Conservation (phyloP, 1,140 invertebrate species). For the Drosophila parvula region DNA sequence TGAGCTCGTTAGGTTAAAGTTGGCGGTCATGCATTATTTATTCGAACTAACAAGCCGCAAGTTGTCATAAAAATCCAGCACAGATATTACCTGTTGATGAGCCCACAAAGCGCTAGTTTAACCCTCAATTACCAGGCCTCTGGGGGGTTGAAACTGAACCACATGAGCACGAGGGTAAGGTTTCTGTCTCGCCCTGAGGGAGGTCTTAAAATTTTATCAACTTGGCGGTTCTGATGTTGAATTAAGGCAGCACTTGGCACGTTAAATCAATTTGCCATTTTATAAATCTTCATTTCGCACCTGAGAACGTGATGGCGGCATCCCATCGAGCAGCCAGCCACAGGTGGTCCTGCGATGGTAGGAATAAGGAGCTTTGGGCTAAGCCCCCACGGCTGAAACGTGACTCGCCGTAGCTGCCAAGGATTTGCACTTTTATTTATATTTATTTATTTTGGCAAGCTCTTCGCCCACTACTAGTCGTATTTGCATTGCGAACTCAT, state of each 20-base stretch:
- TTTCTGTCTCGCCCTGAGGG: constrained; percentile 29
- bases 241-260: constrained; percentile 75
- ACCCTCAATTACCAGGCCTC: constrained; percentile 72
- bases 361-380: constrained; percentile 32
- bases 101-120: constrained; percentile 60
- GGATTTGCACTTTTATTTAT: constrained; percentile 67
- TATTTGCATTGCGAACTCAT: constrained; percentile 64
- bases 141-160: constrained; percentile 70
- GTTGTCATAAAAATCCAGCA: constrained; percentile 74
- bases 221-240: constrained; percentile 19
- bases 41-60: constrained; percentile 70
- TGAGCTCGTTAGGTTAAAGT: constrained; percentile 15
- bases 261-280: constrained; percentile 79
- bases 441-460: constrained; percentile 53
- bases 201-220: constrained; percentile 77
- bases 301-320: constrained; percentile 63
- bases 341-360: constrained; percentile 58
- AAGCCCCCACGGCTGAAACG: constrained; percentile 50
- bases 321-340: constrained; percentile 46
- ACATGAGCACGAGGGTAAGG: constrained; percentile 16
- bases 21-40: constrained; percentile 71
- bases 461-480: constrained; percentile 16
- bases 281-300: constrained; percentile 81
- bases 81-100: constrained; percentile 78
- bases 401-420: constrained; percentile 50